phyloP scores from a whole-genome alignment of 2,113 vertebrate species.

The Lophotis ruficrista region DNA sequence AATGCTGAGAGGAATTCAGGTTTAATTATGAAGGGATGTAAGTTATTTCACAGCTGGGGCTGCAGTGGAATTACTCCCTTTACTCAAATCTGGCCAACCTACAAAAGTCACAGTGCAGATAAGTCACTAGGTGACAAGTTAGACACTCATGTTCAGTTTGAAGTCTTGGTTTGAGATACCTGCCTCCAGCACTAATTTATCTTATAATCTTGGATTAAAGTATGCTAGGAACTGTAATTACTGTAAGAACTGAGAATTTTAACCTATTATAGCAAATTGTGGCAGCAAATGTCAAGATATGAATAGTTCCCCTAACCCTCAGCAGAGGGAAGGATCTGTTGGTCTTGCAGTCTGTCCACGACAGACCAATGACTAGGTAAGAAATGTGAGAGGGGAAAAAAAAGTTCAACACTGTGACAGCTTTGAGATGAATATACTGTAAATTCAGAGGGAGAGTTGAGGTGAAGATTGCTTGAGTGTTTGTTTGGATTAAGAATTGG shows the following conservation, averaged over 20 bases:
- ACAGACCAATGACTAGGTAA: neutral
- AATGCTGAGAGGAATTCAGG: neutral
- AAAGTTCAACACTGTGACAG: conserved; percentile 11
- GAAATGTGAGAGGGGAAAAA: neutral
- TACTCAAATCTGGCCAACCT: neutral
- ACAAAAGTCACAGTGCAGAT: neutral
- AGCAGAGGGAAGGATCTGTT: neutral
- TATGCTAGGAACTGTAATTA: neutral
- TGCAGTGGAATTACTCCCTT: neutral
- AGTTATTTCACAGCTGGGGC: neutral
- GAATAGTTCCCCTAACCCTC: neutral
- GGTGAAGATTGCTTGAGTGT: neutral
- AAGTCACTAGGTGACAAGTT: neutral
- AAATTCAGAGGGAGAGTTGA: conserved; percentile 26
- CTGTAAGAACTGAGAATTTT: neutral
- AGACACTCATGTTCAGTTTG: neutral
- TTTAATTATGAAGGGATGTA: neutral
- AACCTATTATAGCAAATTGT: neutral
- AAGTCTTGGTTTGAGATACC: neutral
- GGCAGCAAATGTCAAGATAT: neutral
- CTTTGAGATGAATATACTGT: conserved; percentile 34
- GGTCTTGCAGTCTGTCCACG: neutral
- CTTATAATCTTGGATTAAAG: neutral
- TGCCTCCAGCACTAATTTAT: neutral
- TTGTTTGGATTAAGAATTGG: neutral